Percentiles rank a stretch among this genome's conserved stretches.
These are phyloP conservation scores for Notothenia coriiceps DNA, from an alignment of 2,113 vertebrate species.

Conservation along the genomic window DNA sequence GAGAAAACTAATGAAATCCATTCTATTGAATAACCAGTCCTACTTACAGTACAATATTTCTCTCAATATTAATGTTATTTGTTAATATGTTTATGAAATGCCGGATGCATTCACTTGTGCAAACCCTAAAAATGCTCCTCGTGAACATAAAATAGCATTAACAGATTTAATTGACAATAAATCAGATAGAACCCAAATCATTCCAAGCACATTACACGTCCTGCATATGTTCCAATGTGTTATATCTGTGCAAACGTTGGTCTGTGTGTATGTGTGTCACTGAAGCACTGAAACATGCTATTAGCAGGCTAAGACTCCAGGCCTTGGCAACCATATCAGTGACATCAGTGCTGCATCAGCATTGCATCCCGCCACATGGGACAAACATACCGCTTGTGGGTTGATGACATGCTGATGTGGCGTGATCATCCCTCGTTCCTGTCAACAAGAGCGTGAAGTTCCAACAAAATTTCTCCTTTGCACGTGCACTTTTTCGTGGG, in stretches of 20 bases:
- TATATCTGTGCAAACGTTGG: not conserved
- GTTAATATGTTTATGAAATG: not conserved
- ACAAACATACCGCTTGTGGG: conserved; percentile 73
- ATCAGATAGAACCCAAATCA: not conserved
- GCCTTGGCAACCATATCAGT: conserved; percentile 45
- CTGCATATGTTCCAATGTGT: not conserved
- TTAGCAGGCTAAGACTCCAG: conserved; percentile 52
- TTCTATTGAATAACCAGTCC: no score
- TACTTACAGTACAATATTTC: not conserved
- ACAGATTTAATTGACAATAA: not conserved
- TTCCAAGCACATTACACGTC: not conserved
- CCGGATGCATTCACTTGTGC: not conserved
- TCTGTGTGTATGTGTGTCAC: conserved; percentile 47
- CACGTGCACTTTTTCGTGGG: conserved; percentile 24
- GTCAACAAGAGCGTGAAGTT: conserved; percentile 71
- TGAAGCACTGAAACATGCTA: conserved; percentile 46
- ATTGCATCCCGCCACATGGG: conserved; percentile 59
- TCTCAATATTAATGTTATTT: not conserved
- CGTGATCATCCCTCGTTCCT: conserved; percentile 61
- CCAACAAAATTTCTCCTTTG: conserved; percentile 42
- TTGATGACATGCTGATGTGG: conserved; percentile 69
- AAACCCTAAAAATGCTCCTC: not conserved
- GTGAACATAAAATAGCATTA: not conserved
- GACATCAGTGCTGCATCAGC: conserved; percentile 71
- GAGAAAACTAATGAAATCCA: no score